phyloP scores from a whole-genome alignment of 92 coral and sea anemone genomes.

The Epizoanthus illoricatus region DNA sequence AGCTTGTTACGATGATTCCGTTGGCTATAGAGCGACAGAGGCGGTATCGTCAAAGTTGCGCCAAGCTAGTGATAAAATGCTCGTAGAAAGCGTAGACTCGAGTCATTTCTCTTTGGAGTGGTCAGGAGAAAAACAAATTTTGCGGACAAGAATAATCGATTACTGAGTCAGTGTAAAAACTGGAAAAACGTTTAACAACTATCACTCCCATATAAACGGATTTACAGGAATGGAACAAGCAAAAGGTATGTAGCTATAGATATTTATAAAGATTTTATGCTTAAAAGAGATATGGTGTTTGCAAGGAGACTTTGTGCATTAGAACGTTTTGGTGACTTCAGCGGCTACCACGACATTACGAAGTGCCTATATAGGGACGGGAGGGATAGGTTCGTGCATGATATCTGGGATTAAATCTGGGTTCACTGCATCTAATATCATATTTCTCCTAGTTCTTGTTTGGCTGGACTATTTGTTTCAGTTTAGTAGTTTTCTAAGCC shows the following conservation, averaged over 20 bases:
- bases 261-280: too few species aligned
- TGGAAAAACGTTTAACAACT: not conserved
- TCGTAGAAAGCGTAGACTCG: conserved; percentile 4
- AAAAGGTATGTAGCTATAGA: not conserved
- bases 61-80: not conserved
- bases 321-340: too few species aligned
- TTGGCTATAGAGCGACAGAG: not conserved
- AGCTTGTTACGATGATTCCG: too few species aligned
- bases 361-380: too few species aligned
- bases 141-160: not conserved
- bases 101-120: not conserved
- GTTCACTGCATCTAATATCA: too few species aligned
- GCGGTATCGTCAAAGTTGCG: not conserved
- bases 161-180: not conserved
- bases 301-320: too few species aligned
- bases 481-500: too few species aligned
- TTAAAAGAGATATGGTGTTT: too few species aligned
- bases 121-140: not conserved
- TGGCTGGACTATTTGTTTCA: not conserved
- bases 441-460: not conserved
- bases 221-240: not conserved
- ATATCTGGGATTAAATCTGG: too few species aligned
- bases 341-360: too few species aligned
- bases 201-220: not conserved
- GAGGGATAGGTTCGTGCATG: too few species aligned